Evolutionary conservation across 2,888 invertebrate genomes (phyloP), one percentile per base, ranked within the genome.

Genomic region (Acanthosepion pharaonis): DNA sequence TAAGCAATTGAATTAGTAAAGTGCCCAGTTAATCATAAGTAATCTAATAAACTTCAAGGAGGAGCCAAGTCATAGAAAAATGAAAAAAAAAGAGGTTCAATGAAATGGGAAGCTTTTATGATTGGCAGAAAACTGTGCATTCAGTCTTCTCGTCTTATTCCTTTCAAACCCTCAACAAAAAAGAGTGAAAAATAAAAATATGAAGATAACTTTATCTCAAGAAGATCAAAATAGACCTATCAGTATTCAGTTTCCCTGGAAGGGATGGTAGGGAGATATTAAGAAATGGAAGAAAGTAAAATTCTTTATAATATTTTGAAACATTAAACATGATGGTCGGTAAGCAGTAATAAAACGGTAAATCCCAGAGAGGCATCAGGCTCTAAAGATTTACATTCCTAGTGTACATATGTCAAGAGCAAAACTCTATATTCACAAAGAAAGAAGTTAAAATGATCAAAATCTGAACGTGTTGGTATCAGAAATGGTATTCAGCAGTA

Each of bases 1-100:
- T 78, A 33, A 78, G 78, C 78, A 78, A 78, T 78, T 78, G 78
- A 78, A 78, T 78, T 78, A 78, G 78, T n/a, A 78, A 78, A 78
- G 18, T 78, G 78, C 78, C 78, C 78, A n/a, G 78, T 78, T 78
- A 78, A 78, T 78, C 78, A 78, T 78, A 78, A 78, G n/a, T 78
- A 78, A 78, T 78, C n/a, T 78, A 78, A 78, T 78, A 78, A 78
- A 78, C 78, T 78, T 78, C 78, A 78, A 78, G 78, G n/a, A 64
- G n/a, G 78, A 78, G n/a, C 9, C 78, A 78, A 78, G n/a, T 18
- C n/a, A 78, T 15, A 78, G 18, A 23, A 11, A 15, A 0, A 15
- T 1, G 15, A 8, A 15, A n/a, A n/a, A 78, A 15, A 23, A 42
- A 42, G 42, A 42, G 42, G 78, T 78, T 78, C n/a, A 78, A 78